Base-by-base conservation (phyloP, 2,113 vertebrate species). In the Psettodes erumei region DNA sequence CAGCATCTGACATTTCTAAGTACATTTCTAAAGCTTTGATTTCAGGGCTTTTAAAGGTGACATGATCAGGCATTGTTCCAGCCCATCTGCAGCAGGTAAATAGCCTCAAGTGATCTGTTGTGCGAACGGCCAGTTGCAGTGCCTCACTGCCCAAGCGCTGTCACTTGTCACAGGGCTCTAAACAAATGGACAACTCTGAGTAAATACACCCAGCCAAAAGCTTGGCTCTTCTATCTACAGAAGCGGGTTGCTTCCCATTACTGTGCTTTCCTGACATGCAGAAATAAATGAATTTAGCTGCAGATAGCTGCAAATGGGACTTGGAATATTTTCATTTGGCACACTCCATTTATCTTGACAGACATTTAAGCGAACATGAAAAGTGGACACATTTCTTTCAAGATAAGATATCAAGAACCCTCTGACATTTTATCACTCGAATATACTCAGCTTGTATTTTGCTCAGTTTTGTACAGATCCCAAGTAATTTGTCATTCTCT, bases 11-110 rank as follows among this genome's bases (percentile, higher is more conserved):
- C 75, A 82, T 78, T 83, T 87, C 43, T 58, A 71, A 77, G 54
- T 50, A 61, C 25, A 35, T 77, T 71, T 79, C 75, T 79, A 27
- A 37, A 69, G 54, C 76, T 77, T 71, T 89, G 76, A 75, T 86
- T 89, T 84, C 71, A 56, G 67, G 42, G 67, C 63, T 76, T 87
- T 86, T 81, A 81, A 89, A 88, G 85, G 83, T 86, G 81, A 84
- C 85, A 80, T 86, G 74, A 87, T 86, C 70, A 74, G 76, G 73
- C 63, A 21, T 73, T 33, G 53, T 74, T 83, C 81, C 81, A 74
- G 79, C 67, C 54, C 72, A 62, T 70, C 64, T 42, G 38, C 30
- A 38, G 63, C 21, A 12, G 27, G 37, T 70, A 66, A 83, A 61
- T 21, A 70, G 62, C 77, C 48, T 59, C 51, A 8, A 43, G 55